Conservation (phyloP, 2,113 vertebrate species). For the Rhea americana region DNA sequence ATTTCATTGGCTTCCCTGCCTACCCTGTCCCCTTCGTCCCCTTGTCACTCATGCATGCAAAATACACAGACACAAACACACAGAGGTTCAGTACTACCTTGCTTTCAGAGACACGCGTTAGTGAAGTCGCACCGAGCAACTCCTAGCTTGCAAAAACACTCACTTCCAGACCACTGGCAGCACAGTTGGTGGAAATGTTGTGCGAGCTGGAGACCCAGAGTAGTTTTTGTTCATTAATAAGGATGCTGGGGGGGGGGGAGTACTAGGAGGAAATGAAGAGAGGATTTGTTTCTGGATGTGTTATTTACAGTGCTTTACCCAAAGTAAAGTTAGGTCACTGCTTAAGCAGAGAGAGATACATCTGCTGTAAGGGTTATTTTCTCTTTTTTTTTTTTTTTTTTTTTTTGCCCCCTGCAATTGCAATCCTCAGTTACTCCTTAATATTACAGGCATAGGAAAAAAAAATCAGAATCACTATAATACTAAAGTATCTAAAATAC, state of each 20-base stretch:
- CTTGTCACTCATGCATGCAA: background rate
- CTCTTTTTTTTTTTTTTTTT: background rate
- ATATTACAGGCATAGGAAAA: background rate
- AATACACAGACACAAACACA: background rate
- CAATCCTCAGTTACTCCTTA: background rate
- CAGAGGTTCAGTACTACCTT: background rate
- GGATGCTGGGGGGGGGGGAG: background rate
- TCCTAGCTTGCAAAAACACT: background rate
- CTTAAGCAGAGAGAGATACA: slow-evolving; percentile 31
- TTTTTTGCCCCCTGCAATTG: background rate
- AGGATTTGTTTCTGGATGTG: slow-evolving; percentile 7
- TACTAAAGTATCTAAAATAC: too few relatives aligned
- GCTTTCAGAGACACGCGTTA: slow-evolving; percentile 1
- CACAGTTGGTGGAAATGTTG: background rate
- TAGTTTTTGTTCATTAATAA: background rate
- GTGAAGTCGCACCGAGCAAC: background rate
- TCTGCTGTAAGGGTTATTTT: background rate
- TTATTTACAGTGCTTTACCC: slow-evolving; percentile 53
- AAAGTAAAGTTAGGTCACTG: slow-evolving; percentile 68
- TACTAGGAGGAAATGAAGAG: background rate
- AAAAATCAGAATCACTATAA: too few relatives aligned
- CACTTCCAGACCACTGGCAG: background rate
- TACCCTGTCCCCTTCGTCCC: background rate
- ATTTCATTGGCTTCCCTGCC: background rate
- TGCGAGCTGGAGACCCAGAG: background rate